Base-by-base conservation (phyloP, 2,113 vertebrate genomes). In the Ciconia boyciana region DNA sequence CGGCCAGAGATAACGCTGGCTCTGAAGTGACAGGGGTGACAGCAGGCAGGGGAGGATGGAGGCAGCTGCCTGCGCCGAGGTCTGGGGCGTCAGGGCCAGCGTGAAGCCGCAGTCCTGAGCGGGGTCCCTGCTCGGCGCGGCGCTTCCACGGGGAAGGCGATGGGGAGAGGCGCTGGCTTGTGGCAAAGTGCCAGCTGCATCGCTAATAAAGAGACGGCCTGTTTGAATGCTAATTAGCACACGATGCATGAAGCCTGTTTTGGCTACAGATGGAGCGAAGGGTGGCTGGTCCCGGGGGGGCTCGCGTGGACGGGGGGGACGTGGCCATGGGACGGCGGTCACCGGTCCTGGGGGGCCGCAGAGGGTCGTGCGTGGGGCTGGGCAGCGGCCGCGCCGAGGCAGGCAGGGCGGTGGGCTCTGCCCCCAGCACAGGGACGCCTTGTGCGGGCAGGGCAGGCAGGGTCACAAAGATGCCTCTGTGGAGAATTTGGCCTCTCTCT, bases 161-260 rank as follows among this genome's bases (percentile, higher is more conserved):
- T 4, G 8, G 49, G 54, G 11, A 49, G 31, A 46, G 43, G 43
- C 13, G 1, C 41, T 28, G 88, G 15, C 5, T 26, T 16, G 4
- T 14, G 41, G 48, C 52, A 19, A 21, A 21, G 57, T 4, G 14
- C 32, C 22, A 17, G 21, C 51, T 39, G 41, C 31, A 6, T n/a
- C 28, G 1, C 7, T 0, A 3, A 54, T 24, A 10, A 76, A 31
- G 20, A 58, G 5, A 52, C 11, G 3, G 31, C 39, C 43, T 20
- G 1, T 29, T 13, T 1, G 7, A 32, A 76, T 41, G 28, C 52
- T 57, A 7, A 58, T 68, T 21, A 58, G 48, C 32, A 31, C 17
- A 0, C 0, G 5, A 29, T 0, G 0, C 36, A 25, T 0, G 2
- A 18, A 71, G 34, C 46, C 16, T 1, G 0, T 32, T 80, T 31